Base-by-base conservation (phyloP, 1,140 invertebrate genomes). In the Drosophila azteca region DNA sequence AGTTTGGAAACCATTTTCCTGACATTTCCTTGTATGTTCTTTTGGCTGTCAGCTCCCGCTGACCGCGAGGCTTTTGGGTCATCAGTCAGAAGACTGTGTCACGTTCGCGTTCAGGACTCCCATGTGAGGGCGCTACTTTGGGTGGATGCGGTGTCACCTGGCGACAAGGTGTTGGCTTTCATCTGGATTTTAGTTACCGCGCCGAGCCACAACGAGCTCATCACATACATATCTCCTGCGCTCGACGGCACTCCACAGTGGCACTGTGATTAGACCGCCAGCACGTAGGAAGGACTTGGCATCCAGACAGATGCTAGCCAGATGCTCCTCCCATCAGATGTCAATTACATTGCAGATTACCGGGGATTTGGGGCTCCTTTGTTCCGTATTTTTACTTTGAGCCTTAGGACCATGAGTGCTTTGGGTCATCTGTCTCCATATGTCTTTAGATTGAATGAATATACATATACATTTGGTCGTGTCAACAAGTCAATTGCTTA, bases 301-400 rank as follows among this genome's bases (percentile, higher is more conserved):
- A 55, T 17, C 45, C 60, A 49, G 78, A 43, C 60, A 65, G 70
- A 55, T 65, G 63, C 45, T 39, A n/a, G n/a, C n/a, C n/a, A n/a
- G n/a, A n/a, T n/a, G 3, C 35, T 69, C 41, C 60, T 79, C 64
- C 79, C 74, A 79, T 83, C 79, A 83, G 61, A 79, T 65, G 79
- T 66, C 79, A 83, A 83, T 83, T 82, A 58, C 52, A 43, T 45
- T 39, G 51, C 43, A 75, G 76, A 65, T 66, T 66, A 69, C 44
- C 43, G 48, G 52, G 64, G 64, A 61, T 57, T 57, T 66, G 49
- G 29, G 60, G 61, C 62, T 59, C 52, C 39, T 58, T 57, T 57
- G 53, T 57, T 41, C 20, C 9, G 13, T 35, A 3, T 35, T 35
- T 35, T 11, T 11, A 35, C 9, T 35, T 11, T 11, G 9, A 35